Conservation (phyloP, 1,140 invertebrate species). For the Himalopsyche phryganea region DNA sequence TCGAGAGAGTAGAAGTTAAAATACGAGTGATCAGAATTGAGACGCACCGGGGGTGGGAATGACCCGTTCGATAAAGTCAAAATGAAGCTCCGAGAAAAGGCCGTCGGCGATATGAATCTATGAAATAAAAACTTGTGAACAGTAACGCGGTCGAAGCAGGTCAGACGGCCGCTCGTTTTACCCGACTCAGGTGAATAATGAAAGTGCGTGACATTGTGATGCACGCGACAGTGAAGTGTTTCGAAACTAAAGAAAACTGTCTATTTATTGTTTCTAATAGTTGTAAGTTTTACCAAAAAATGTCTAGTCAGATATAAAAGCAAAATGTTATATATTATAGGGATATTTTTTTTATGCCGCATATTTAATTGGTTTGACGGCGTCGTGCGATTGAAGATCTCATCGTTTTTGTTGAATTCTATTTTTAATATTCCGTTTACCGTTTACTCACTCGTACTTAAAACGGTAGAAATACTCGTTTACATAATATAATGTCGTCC, state of each 20-base stretch:
- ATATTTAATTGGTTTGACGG: neutral
- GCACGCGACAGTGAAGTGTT: conserved; percentile 22
- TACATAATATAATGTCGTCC: conserved; percentile 26
- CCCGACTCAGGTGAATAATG: neutral
- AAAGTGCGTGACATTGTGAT: conserved; percentile 6
- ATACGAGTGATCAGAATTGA: no score
- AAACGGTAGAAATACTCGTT: conserved; percentile 30
- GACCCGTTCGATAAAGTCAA: neutral
- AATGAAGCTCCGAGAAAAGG: neutral
- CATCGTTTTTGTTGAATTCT: no score
- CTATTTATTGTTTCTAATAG: conserved; percentile 16
- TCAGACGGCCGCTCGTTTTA: conserved; percentile 23
- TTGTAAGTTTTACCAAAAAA: neutral
- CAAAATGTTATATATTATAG: conserved; percentile 12
- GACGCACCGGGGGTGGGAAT: neutral
- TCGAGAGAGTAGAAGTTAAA: no score
- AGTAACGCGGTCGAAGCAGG: neutral
- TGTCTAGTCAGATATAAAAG: conserved; percentile 16
- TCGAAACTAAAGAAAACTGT: conserved; percentile 8
- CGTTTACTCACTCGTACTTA: conserved; percentile 17
- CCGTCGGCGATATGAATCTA: neutral
- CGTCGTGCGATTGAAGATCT: no score
- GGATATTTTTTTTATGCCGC: conserved; percentile 17
- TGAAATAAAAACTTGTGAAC: neutral
- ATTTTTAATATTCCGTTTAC: no score